A percentile compares a stretch with the other conserved stretches of the same genome.
phyloP scores from a whole-genome alignment of 1,140 invertebrate species.

The Eupristina koningsbergeri region DNA sequence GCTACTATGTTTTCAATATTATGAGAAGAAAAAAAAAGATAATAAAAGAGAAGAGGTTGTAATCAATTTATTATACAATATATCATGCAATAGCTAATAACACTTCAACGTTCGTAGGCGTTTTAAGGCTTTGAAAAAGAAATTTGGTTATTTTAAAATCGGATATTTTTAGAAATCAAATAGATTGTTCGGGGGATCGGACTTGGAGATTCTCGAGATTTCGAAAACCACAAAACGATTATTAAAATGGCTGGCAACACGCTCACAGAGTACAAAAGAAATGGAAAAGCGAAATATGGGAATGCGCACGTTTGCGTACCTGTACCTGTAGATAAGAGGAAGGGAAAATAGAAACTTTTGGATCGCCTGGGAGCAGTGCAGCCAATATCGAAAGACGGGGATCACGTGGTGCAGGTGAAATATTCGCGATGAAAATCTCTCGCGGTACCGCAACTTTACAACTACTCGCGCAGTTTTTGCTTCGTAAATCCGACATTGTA shows the following conservation, averaged over 20 bases:
- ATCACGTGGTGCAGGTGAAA: neutral
- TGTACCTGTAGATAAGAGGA: neutral
- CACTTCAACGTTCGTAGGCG: neutral
- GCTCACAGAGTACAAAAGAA: neutral
- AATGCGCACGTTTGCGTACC: too few species aligned
- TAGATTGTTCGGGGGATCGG: neutral
- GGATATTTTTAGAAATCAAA: conserved; percentile 7
- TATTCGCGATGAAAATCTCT: neutral
- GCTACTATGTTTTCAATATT: neutral
- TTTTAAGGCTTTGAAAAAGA: neutral
- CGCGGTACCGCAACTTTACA: neutral
- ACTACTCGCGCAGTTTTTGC: conserved; percentile 1
- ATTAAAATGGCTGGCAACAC: neutral
- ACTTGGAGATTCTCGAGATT: neutral
- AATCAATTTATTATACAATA: conserved; percentile 38
- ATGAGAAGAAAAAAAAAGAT: too few species aligned
- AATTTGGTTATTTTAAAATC: neutral
- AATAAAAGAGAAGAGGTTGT: conserved; percentile 3
- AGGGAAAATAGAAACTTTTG: neutral
- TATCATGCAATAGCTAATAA: neutral
- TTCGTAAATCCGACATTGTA: conserved; percentile 45
- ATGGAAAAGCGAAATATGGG: neutral
- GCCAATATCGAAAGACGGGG: neutral
- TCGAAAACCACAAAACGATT: neutral
- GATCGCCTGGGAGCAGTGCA: too few species aligned